phyloP scores from a whole-genome alignment of 2,797 vertebrate species.

The Cygnus olor region DNA sequence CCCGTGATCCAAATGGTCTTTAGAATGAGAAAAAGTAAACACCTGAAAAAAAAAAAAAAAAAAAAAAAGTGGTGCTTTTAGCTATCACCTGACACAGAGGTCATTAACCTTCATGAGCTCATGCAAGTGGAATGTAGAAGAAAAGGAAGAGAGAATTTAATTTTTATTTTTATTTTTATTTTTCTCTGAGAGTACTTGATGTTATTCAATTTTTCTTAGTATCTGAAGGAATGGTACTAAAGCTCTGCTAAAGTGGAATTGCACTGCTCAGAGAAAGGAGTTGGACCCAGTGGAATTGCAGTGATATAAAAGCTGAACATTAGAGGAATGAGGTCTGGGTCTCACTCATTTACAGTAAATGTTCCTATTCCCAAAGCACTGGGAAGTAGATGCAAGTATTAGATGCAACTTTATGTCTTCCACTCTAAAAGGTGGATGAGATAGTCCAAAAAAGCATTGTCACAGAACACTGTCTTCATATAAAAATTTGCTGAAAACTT shows the following conservation, averaged over 20 bases:
- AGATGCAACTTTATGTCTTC: neutral
- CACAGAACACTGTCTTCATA: neutral
- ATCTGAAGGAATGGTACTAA: neutral
- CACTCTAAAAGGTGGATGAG: neutral
- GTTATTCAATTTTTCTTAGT: neutral
- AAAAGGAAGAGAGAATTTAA: neutral
- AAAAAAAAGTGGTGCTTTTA: neutral
- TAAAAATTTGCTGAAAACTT: neutral
- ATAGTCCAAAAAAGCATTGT: neutral
- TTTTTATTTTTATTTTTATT: neutral
- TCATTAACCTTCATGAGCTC: neutral
- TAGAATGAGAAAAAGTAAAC: neutral
- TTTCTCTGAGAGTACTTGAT: neutral
- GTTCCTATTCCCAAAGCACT: neutral
- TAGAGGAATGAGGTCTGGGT: neutral
- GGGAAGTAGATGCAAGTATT: neutral
- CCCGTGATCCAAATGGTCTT: neutral
- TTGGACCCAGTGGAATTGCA: neutral
- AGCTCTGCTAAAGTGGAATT: neutral
- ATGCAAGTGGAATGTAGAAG: neutral
- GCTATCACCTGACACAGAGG: fast-evolving
- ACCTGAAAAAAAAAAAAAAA: neutral
- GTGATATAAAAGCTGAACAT: neutral
- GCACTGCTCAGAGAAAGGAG: neutral
- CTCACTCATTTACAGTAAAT: neutral